These are phyloP conservation scores for Campoletis raptor DNA, from an alignment of 2,888 invertebrate genomes.

Conservation along the genomic window DNA sequence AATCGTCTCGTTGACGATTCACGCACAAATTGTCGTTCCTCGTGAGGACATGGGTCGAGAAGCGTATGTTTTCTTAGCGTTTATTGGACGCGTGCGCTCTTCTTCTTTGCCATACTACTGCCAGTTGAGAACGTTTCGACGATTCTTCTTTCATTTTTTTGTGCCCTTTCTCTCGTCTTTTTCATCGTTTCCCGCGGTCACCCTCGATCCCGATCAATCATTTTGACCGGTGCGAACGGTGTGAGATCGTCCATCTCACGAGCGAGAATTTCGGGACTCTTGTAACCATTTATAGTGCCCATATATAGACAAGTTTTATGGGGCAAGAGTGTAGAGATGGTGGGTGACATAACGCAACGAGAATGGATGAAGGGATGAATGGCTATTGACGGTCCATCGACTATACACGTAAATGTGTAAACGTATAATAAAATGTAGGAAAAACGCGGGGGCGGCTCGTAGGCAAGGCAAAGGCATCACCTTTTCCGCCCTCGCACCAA, in stretches of 20 bases:
- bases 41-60: not conserved
- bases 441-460: conserved; percentile 69
- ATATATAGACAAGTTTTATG: conserved; percentile 43
- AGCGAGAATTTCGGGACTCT: conserved; percentile 50
- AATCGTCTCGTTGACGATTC: conserved; percentile 46
- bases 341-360: conserved; percentile 79
- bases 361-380: conserved; percentile 68
- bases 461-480: conserved; percentile 73
- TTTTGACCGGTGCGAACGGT: conserved; percentile 40
- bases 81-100: conserved; percentile 52
- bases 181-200: conserved; percentile 63
- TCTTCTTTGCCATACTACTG: not conserved
- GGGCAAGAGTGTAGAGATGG: conserved; percentile 28
- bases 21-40: conserved; percentile 57
- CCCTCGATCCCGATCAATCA: conserved; percentile 68
- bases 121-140: conserved; percentile 18
- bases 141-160: conserved; percentile 15
- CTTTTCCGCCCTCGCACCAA: conserved; percentile 78
- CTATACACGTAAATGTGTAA: conserved; percentile 6
- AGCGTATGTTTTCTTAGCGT: conserved; percentile 21
- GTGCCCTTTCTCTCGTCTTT: conserved; percentile 13
- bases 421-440: conserved; percentile 4
- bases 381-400: conserved; percentile 55
- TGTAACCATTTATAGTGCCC: conserved; percentile 22
- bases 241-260: conserved; percentile 38